A percentile compares a stretch with the other conserved stretches of the same genome.
phyloP scores from a whole-genome alignment of 2,797 vertebrate genomes.

The Peromyscus aztecus region DNA sequence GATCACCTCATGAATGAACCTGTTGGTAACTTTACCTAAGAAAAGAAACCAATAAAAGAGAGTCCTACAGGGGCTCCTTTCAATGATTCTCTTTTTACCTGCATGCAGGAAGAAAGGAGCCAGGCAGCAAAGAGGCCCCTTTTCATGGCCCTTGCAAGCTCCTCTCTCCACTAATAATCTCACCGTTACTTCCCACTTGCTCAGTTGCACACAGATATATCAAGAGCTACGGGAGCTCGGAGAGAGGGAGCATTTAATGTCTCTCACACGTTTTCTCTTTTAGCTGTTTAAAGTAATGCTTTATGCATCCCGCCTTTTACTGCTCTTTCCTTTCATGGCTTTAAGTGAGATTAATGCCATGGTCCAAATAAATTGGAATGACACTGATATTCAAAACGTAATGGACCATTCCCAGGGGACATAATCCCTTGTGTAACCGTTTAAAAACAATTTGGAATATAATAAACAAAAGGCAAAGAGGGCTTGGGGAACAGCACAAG shows the following conservation, averaged over 20 bases:
- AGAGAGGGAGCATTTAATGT: conserved; percentile 83
- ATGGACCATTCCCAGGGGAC: conserved; percentile 70
- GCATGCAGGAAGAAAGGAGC: conserved; percentile 80
- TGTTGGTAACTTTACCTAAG: conserved; percentile 84
- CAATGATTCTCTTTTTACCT: conserved; percentile 86
- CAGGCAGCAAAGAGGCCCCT: conserved; percentile 70
- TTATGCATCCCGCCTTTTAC: conserved; percentile 85
- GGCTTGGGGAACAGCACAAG: background rate
- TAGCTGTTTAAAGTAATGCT: conserved; percentile 84
- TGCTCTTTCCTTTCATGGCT: conserved; percentile 84
- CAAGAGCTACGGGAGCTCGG: conserved; percentile 82
- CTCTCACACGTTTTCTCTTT: conserved; percentile 65
- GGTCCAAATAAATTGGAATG: conserved; percentile 68
- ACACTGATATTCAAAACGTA: conserved; percentile 79
- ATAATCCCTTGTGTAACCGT: conserved; percentile 73
- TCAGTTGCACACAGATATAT: conserved; percentile 85
- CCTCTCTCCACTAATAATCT: conserved; percentile 85
- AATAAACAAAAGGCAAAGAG: conserved; percentile 75
- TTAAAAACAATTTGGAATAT: conserved; percentile 80
- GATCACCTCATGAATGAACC: conserved; percentile 88
- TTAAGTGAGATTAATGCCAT: conserved; percentile 81
- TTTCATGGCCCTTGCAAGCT: conserved; percentile 84
- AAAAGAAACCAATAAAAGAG: conserved; percentile 84
- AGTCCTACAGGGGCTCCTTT: conserved; percentile 82
- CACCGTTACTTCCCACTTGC: conserved; percentile 82